These are phyloP conservation scores for Apostichopus californicus DNA, from an alignment of 35 echinoderm and acorn worm species.

Conservation along the genomic window DNA sequence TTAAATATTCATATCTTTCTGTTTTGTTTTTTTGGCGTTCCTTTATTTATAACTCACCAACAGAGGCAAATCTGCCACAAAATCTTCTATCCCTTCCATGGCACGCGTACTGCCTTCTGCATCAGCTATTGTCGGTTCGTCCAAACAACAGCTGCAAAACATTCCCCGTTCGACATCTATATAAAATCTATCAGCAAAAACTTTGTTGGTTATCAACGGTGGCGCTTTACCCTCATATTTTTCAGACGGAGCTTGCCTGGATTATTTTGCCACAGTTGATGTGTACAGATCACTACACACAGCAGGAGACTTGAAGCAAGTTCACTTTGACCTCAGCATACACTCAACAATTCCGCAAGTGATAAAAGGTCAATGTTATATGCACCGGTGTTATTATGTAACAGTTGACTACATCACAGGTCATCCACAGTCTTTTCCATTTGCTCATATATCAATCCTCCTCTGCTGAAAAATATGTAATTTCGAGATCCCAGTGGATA, in stretches of 20 bases:
- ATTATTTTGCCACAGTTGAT: too few species aligned
- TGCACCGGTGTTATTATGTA: too few species aligned
- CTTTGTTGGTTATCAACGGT: background rate
- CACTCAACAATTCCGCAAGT: too few species aligned
- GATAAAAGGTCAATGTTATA: too few species aligned
- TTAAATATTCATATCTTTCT: too few species aligned
- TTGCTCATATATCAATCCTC: too few species aligned
- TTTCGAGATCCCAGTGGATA: too few species aligned
- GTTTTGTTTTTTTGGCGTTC: too few species aligned
- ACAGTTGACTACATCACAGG: too few species aligned
- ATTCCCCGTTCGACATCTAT: background rate
- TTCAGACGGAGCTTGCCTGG: background rate
- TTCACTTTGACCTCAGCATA: background rate
- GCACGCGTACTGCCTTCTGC: background rate
- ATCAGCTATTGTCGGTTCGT: slow-evolving; percentile 4
- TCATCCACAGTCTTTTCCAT: too few species aligned
- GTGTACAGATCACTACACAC: background rate
- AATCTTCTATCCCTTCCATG: slow-evolving; percentile 17
- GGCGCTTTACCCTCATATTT: background rate
- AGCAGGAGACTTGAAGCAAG: background rate
- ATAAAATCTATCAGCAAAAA: background rate
- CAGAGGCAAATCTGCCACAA: slow-evolving; percentile 8
- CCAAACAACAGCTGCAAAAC: slow-evolving; percentile 33
- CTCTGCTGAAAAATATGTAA: too few species aligned
- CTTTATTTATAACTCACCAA: background rate